Conservation (phyloP, 2,888 invertebrate species). For the Scaptomyza reducta region DNA sequence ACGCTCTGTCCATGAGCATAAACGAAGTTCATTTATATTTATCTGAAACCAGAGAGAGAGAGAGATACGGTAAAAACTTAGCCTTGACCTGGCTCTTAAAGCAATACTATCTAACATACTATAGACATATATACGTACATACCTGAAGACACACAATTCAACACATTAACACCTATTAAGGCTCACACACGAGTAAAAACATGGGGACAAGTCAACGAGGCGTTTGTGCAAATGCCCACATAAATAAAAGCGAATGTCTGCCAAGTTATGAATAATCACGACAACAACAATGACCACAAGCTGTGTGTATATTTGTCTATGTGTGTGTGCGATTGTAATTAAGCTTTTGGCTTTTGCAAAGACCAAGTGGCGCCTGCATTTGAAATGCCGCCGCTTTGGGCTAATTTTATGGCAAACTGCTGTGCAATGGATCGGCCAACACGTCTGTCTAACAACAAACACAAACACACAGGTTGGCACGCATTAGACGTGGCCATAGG, state of each 20-base stretch:
- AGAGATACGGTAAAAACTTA: background rate
- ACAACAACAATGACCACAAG: constrained; percentile 39
- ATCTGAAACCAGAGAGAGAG: background rate
- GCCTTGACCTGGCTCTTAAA: constrained; percentile 10
- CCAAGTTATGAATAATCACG: constrained; percentile 77
- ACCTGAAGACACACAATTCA: constrained; percentile 53
- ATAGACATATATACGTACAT: background rate
- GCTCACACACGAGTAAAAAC: constrained; percentile 15
- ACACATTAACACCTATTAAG: constrained; percentile 76
- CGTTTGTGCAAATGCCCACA: constrained; percentile 68
- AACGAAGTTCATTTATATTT: constrained; percentile 38
- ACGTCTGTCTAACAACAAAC: constrained; percentile 23
- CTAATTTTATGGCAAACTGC: constrained; percentile 69
- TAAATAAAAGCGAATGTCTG: constrained; percentile 73
- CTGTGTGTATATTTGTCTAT: constrained; percentile 16
- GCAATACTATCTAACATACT: constrained; percentile 4
- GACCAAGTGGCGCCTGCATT: constrained; percentile 46
- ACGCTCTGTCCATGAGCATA: constrained; percentile 18
- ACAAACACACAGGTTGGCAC: constrained; percentile 26
- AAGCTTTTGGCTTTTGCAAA: constrained; percentile 60
- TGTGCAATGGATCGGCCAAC: constrained; percentile 61
- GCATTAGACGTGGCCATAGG: constrained; percentile 28
- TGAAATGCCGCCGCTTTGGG: constrained; percentile 64
- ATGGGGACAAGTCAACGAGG: constrained; percentile 49
- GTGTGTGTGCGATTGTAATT: constrained; percentile 56